Conservation (phyloP, 2,797 vertebrate genomes). For the Syncerus caffer region DNA sequence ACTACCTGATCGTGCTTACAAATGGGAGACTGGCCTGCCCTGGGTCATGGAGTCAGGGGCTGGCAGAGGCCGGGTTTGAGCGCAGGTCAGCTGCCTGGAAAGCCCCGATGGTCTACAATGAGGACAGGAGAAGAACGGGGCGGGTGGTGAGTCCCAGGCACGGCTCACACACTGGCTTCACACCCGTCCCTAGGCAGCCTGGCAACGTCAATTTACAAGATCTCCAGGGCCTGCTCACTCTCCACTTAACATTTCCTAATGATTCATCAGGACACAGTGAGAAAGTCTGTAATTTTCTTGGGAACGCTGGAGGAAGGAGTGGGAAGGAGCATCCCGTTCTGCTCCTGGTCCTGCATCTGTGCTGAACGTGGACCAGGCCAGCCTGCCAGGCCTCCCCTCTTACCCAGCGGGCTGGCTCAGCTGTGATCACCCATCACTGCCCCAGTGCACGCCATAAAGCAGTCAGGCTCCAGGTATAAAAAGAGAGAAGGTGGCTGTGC, state of each 20-base stretch:
- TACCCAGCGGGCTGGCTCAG: neutral
- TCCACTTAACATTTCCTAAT: neutral
- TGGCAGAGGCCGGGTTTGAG: neutral
- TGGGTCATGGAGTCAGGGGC: neutral
- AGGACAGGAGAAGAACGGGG: neutral
- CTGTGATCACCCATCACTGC: neutral
- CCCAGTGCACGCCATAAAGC: neutral
- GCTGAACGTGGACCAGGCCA: fast-evolving
- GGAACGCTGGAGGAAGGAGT: neutral
- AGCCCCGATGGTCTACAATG: fast-evolving
- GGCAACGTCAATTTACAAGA: neutral
- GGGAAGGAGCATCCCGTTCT: fast-evolving
- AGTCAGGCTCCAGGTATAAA: neutral
- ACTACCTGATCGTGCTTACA: fast-evolving
- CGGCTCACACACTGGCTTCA: neutral
- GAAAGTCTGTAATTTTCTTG: neutral
- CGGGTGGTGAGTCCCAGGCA: fast-evolving
- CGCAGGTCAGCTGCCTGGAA: fast-evolving
- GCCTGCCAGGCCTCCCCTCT: neutral
- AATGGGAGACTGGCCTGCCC: neutral
- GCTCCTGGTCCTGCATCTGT: neutral
- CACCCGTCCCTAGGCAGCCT: fast-evolving
- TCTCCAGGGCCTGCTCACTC: neutral
- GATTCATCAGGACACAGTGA: neutral
- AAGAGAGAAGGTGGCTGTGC: neutral